Conservation (phyloP, 2,888 invertebrate genomes). For the Leptinotarsa rubiginosa region DNA sequence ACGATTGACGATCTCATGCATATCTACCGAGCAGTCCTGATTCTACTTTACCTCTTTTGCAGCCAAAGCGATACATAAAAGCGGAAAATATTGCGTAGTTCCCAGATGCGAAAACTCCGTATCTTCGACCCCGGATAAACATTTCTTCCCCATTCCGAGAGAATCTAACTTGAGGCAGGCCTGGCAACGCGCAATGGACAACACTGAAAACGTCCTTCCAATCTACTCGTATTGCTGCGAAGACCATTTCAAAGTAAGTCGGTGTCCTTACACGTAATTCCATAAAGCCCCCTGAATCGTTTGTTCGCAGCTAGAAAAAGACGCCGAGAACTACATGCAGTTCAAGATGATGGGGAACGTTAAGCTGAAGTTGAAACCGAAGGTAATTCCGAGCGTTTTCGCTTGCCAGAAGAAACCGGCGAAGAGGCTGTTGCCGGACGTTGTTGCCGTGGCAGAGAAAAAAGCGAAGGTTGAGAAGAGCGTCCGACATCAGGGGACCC, state of each 20-base stretch:
- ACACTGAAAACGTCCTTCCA: background rate
- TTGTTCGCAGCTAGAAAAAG: background rate
- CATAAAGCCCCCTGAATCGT: background rate
- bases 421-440: background rate
- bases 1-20: no score
- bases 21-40: background rate
- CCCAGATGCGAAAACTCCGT: background rate
- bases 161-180: background rate
- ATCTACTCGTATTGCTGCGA: background rate
- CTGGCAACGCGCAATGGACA: background rate
- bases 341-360: slow-evolving; percentile 10
- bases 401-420: background rate
- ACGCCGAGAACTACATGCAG: slow-evolving; percentile 1
- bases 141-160: background rate
- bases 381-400: background rate
- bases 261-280: background rate
- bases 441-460: background rate
- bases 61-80: background rate
- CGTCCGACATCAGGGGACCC: background rate
- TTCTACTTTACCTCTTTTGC: background rate
- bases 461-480: background rate
- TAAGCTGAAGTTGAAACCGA: background rate
- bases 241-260: slow-evolving; percentile 10
- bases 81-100: background rate
- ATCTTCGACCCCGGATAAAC: background rate